Percentiles rank a stretch among this genome's conserved stretches.
Evolutionary conservation across 2,113 vertebrate genomes (phyloP).

Genomic region (Myiozetetes cayanensis): DNA sequence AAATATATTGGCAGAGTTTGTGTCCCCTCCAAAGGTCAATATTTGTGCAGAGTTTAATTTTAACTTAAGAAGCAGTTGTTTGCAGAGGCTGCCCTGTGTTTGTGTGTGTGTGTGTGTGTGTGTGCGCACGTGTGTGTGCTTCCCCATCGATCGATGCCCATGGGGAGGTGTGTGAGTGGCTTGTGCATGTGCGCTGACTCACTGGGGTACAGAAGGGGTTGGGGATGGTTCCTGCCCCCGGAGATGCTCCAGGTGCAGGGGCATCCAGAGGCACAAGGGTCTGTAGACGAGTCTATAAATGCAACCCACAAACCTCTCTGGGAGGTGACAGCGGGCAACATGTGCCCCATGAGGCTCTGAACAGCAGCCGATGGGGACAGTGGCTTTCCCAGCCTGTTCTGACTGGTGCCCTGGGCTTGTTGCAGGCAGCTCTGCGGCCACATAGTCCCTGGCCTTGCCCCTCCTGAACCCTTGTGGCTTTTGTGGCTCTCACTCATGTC

Average conservation of each 20-base stretch:
- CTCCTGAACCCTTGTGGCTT: neutral
- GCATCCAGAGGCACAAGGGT: neutral
- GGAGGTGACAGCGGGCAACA: neutral
- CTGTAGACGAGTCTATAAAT: conserved; percentile 18
- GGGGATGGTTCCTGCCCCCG: fast-evolving
- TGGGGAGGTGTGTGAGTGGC: neutral
- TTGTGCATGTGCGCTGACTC: neutral
- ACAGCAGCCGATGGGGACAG: neutral
- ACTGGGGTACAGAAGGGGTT: neutral
- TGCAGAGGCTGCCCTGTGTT: conserved; percentile 74
- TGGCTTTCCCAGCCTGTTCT: conserved; percentile 35
- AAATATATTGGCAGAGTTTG: conserved; percentile 78
- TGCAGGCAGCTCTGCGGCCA: neutral
- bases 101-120: neutral
- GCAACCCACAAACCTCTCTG: conserved; percentile 33
- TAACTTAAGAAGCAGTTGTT: conserved; percentile 84
- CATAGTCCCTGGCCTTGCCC: neutral
- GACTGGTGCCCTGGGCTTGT: neutral
- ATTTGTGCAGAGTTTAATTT: conserved; percentile 86
- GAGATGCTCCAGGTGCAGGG: neutral
- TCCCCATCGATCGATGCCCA: neutral
- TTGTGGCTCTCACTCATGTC: conserved; percentile 13
- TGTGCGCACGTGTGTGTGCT: neutral
- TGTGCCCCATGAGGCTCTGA: neutral
- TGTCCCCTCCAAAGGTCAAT: conserved; percentile 85